These are phyloP conservation scores for Ametastegia equiseti DNA, from an alignment of 2,888 invertebrate genomes.

Conservation along the genomic window DNA sequence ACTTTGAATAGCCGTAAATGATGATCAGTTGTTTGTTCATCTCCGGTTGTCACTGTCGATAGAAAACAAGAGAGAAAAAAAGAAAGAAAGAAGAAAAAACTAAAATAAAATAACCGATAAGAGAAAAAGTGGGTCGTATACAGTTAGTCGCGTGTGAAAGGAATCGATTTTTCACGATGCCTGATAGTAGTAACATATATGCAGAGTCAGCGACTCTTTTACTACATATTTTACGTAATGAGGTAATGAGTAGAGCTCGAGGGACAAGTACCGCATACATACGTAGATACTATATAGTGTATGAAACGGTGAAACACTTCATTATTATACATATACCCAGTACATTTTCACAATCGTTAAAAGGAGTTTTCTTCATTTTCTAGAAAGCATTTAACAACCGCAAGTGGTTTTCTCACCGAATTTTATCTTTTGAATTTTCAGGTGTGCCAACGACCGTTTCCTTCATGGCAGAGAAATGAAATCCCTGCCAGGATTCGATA, in stretches of 20 bases:
- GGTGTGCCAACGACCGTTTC: background rate
- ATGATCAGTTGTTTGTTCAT: background rate
- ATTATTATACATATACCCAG: too few relatives aligned
- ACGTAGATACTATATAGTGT: background rate
- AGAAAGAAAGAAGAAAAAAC: background rate
- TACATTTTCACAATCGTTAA: background rate
- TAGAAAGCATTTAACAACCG: background rate
- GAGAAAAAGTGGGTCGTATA: background rate
- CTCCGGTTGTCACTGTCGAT: background rate
- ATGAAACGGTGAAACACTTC: background rate
- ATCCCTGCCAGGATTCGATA: background rate
- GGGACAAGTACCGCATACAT: background rate
- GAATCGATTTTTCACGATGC: conserved; percentile 12
- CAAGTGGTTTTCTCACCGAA: background rate
- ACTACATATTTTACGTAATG: background rate
- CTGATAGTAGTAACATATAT: background rate
- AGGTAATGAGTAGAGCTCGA: background rate
- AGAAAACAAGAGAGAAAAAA: background rate
- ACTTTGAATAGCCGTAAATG: conserved; percentile 3
- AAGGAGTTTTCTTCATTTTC: background rate
- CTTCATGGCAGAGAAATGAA: conserved; percentile 10
- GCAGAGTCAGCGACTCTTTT: conserved; percentile 16
- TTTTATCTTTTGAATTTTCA: background rate
- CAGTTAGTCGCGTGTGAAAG: conserved; percentile 13
- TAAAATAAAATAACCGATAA: too few relatives aligned